Evolutionary conservation across 2,797 vertebrate species (phyloP).

Genomic region (Centropyge bicolor): DNA sequence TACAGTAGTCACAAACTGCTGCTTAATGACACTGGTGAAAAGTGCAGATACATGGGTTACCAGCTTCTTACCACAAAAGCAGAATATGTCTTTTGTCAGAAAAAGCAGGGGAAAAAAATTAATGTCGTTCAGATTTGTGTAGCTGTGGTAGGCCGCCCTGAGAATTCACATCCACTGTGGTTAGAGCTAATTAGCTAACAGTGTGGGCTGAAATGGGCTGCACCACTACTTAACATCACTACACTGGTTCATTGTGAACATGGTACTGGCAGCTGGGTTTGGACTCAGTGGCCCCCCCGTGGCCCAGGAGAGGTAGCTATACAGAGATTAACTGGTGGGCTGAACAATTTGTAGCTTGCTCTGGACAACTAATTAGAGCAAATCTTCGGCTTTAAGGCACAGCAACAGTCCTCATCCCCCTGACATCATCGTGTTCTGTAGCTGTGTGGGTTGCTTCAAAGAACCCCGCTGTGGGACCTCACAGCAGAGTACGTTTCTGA

Average conservation of each 20-base stretch:
- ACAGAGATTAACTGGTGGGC: constrained; percentile 39
- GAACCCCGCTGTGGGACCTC: constrained; percentile 12
- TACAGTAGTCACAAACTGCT: not conserved
- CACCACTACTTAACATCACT: constrained; percentile 26
- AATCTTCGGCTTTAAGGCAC: constrained; percentile 52
- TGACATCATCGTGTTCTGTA: constrained; percentile 37
- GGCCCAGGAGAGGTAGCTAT: constrained; percentile 23
- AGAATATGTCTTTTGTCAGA: not conserved
- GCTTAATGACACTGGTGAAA: not conserved
- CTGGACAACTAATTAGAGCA: constrained; percentile 64
- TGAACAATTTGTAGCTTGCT: constrained; percentile 60
- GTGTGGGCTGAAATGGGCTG: constrained; percentile 32
- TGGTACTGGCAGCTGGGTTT: constrained; percentile 29
- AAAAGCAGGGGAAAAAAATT: not conserved
- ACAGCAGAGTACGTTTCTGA: not conserved
- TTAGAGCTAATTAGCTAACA: constrained; percentile 53
- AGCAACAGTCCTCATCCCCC: constrained; percentile 24
- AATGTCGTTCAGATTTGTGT: constrained; percentile 3
- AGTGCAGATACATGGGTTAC: not conserved
- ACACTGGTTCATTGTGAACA: constrained; percentile 37
- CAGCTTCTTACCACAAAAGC: constrained; percentile 6
- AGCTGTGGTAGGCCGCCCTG: constrained; percentile 13
- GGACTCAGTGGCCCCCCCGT: constrained; percentile 26
- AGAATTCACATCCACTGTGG: constrained; percentile 31
- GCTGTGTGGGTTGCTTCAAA: constrained; percentile 42